Evolutionary conservation across 1,140 invertebrate genomes (phyloP).

Genomic region (Diprion similis): DNA sequence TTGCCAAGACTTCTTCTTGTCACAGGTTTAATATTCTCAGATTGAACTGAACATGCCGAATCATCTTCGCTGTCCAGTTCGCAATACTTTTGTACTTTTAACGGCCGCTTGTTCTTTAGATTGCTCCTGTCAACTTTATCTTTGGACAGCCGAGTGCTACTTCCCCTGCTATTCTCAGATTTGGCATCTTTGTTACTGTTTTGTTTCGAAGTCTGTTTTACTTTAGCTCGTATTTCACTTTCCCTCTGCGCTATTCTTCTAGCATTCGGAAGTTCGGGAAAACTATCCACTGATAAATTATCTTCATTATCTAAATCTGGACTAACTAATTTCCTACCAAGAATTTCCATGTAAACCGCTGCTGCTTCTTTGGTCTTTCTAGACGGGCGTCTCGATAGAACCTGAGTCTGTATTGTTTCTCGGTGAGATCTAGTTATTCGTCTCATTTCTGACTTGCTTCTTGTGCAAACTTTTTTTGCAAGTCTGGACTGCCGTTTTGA

Average conservation of each 20-base stretch:
- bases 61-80: slow-evolving; percentile 56
- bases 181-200: slow-evolving; percentile 20
- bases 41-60: slow-evolving; percentile 44
- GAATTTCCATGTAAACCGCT: slow-evolving; percentile 76
- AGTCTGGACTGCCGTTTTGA: slow-evolving; percentile 40
- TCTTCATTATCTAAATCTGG: slow-evolving; percentile 69
- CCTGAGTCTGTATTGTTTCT: slow-evolving; percentile 34
- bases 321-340: slow-evolving; percentile 71
- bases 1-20: slow-evolving; percentile 42
- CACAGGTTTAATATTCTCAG: slow-evolving; percentile 32
- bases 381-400: slow-evolving; percentile 62
- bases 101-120: slow-evolving; percentile 47
- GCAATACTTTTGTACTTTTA: slow-evolving; percentile 49
- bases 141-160: slow-evolving; percentile 11
- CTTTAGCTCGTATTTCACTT: slow-evolving; percentile 67
- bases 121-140: slow-evolving; percentile 31
- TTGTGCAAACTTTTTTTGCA: slow-evolving; percentile 45
- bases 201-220: slow-evolving; percentile 41
- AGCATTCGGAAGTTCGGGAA: slow-evolving; percentile 71
- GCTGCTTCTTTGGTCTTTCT: slow-evolving; percentile 80
- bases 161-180: slow-evolving; percentile 27
- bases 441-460: slow-evolving; percentile 48
- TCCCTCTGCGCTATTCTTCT: slow-evolving; percentile 68
- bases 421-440: slow-evolving; percentile 52
- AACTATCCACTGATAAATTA: slow-evolving; percentile 69